Evolutionary conservation across 2,888 invertebrate species (phyloP).

Genomic region (Lomographa bimaculata): DNA sequence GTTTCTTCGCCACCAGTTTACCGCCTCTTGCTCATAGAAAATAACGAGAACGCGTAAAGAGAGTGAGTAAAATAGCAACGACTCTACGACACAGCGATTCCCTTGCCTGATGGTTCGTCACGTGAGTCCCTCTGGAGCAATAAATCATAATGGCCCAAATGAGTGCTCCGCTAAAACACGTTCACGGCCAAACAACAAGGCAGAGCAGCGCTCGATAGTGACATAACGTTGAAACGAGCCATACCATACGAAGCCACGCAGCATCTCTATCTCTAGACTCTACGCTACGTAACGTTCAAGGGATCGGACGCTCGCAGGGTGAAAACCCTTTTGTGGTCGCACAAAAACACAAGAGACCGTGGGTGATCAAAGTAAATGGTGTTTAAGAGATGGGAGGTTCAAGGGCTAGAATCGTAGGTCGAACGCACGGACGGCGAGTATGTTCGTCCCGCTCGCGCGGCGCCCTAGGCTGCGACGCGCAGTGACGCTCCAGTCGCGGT

Average conservation of each 20-base stretch:
- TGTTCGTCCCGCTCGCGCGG: slow-evolving; percentile 77
- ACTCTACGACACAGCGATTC: slow-evolving; percentile 14
- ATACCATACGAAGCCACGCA: slow-evolving; percentile 71
- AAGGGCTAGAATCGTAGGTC: slow-evolving; percentile 75
- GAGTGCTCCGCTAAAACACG: slow-evolving; percentile 60
- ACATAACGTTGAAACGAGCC: slow-evolving; percentile 73
- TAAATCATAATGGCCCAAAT: slow-evolving; percentile 52
- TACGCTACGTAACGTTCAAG: slow-evolving; percentile 69
- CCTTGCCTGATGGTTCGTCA: slow-evolving; percentile 37
- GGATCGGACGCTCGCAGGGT: slow-evolving; percentile 68
- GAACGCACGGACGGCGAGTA: slow-evolving; percentile 57
- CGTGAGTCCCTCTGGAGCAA: slow-evolving; percentile 43
- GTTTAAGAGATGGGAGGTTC: slow-evolving; percentile 70
- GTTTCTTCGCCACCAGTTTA: slow-evolving; percentile 11
- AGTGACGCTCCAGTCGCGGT: slow-evolving; percentile 81
- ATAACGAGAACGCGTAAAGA: slow-evolving; percentile 14
- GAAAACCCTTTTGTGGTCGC: slow-evolving; percentile 74
- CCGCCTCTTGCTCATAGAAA: slow-evolving; percentile 11
- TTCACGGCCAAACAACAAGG: slow-evolving; percentile 75
- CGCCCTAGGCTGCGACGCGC: slow-evolving; percentile 78
- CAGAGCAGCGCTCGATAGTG: slow-evolving; percentile 74
- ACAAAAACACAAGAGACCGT: slow-evolving; percentile 69
- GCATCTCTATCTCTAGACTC: slow-evolving; percentile 77
- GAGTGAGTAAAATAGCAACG: slow-evolving; percentile 16
- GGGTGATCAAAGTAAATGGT: slow-evolving; percentile 66